Evolutionary conservation across 2,888 invertebrate genomes (phyloP), one percentile per base, ranked within the genome.

Genomic region (Hyles lineata): DNA sequence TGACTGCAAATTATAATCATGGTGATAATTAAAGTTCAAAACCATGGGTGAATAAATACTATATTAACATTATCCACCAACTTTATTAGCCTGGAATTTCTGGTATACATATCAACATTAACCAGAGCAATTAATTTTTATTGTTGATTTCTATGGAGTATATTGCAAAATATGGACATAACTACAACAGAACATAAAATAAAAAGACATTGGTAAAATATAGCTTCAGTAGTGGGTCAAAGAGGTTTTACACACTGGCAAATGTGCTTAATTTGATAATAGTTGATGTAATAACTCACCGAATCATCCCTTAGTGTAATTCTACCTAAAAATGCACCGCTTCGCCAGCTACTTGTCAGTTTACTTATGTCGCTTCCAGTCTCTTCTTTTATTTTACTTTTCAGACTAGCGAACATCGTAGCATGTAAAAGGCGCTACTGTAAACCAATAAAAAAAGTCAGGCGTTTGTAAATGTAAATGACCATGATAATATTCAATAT

Each of bases 351-450:
- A 79, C 89, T 94, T 0, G 94, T 94, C 76, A 94, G 77, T 84
- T 91, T 94, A 79, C 96, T 95, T 69, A 98, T 95, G 89, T 98
- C 98, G 87, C 96, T 97, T 70, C 98, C 98, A 77, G 98, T 98
- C 95, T 98, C 98, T 89, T 98, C 98, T 82, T 97, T 97, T 82
- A 98, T 98, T 95, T 98, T 98, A 91, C 97, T 98, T 91, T 98
- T 98, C 78, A 98, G 92, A 85, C 97, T 97, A 71, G 97, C 97
- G 90, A 98, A 98, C 98, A 98, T 98, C 87, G 87, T 95, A 78
- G 73, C 77, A 74, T 75, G 63, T 70, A 73, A 73, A 58, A 75
- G 70, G 73, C 71, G 73, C 75, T 78, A 77, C 83, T 82, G 82
- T 50, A 81, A 80, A 70, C 29, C 71, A 77, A 78, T 73, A 75